phyloP scores from a whole-genome alignment of 2,113 vertebrate species.

The Oriolus oriolus region DNA sequence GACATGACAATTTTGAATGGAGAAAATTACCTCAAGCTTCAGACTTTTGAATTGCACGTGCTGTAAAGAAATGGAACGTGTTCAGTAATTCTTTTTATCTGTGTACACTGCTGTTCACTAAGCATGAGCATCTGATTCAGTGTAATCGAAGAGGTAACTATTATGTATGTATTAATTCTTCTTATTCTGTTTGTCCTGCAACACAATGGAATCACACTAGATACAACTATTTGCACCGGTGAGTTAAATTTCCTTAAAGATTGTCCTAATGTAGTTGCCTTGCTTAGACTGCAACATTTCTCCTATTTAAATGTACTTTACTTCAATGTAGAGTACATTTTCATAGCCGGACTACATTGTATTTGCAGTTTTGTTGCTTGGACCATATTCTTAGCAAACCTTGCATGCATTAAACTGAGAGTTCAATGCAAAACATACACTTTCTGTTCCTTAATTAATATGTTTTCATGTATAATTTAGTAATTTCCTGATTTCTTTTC shows the following conservation, averaged over 20 bases:
- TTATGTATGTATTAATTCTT: slow-evolving; percentile 82
- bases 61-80: slow-evolving; percentile 11
- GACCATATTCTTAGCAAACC: slow-evolving; percentile 53
- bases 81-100: slow-evolving; percentile 34
- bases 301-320: slow-evolving; percentile 59
- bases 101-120: slow-evolving; percentile 55
- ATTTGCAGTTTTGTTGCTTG: slow-evolving; percentile 53
- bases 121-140: slow-evolving; percentile 71
- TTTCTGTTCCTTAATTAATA: slow-evolving; percentile 3
- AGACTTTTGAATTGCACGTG: slow-evolving; percentile 40
- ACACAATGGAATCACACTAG: slow-evolving; percentile 97
- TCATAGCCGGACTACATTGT: neutral
- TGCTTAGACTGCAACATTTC: slow-evolving; percentile 48
- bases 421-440: slow-evolving; percentile 34
- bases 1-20: neutral
- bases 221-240: slow-evolving; percentile 99
- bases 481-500: slow-evolving; percentile 48
- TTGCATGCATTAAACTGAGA: slow-evolving; percentile 69
- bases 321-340: slow-evolving; percentile 46
- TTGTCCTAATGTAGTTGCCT: slow-evolving; percentile 74
- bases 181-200: slow-evolving; percentile 88
- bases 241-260: slow-evolving; percentile 86
- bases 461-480: neutral
- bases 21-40: slow-evolving; percentile 31
- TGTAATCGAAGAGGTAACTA: slow-evolving; percentile 65